Evolutionary conservation across 2,797 vertebrate species (phyloP).

Genomic region (Sphaeramia orbicularis): DNA sequence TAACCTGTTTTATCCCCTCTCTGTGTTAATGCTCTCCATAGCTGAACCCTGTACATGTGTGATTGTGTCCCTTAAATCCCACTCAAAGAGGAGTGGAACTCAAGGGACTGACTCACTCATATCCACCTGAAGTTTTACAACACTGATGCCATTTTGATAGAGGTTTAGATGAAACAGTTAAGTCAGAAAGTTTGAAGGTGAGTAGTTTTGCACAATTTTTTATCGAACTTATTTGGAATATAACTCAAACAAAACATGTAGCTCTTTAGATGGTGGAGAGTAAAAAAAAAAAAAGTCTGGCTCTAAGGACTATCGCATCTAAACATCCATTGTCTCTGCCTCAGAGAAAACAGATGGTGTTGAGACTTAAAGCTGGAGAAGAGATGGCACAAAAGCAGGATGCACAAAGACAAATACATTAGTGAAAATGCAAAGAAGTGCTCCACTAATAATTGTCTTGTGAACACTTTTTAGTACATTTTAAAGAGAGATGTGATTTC

Average conservation of each 20-base stretch:
- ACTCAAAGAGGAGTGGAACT: too few relatives aligned
- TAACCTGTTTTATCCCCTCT: constrained; percentile 16
- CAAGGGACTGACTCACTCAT: too few relatives aligned
- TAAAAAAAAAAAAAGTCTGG: background rate
- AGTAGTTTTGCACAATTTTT: too few relatives aligned
- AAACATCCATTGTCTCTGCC: constrained; percentile 42
- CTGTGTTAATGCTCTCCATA: constrained; percentile 25
- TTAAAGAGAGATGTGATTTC: constrained; percentile 21
- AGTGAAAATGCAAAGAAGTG: constrained; percentile 22
- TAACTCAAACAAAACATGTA: background rate
- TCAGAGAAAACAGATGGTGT: constrained; percentile 59
- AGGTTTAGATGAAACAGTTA: too few relatives aligned
- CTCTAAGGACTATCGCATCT: constrained; percentile 29
- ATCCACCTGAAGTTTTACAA: too few relatives aligned
- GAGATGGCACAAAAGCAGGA: constrained; percentile 19
- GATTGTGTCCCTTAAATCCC: constrained; percentile 21
- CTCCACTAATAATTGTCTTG: constrained; percentile 11
- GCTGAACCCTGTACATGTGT: constrained; percentile 16
- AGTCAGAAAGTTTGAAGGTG: too few relatives aligned
- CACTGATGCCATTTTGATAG: too few relatives aligned
- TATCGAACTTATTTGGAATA: too few relatives aligned
- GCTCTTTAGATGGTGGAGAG: constrained; percentile 5
- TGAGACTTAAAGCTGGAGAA: constrained; percentile 36
- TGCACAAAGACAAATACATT: constrained; percentile 22
- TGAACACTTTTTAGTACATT: constrained; percentile 19